Evolutionary conservation across 2,113 vertebrate species (phyloP), one percentile per base, ranked within the genome.

Genomic region (Rutilus rutilus): DNA sequence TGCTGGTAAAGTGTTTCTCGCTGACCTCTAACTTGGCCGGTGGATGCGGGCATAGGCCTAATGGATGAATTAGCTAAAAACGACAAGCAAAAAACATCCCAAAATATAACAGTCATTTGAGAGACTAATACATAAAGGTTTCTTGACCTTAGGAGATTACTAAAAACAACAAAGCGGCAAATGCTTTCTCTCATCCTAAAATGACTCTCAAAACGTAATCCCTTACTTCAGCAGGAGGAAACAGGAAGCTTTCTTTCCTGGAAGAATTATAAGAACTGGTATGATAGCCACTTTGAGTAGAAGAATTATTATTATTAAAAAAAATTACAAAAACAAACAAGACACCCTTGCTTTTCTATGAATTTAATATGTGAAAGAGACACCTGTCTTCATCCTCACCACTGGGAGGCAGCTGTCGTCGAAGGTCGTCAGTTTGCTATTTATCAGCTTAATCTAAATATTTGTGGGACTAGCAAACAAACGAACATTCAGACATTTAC

Each of bases 51-150:
- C 57, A 4, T 23, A 7, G 6, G 36, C 77, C 59, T 84, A 76
- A 76, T 33, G 36, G 82, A 62, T 69, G 54, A 76, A 47, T 77
- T 62, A 50, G 36, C 54, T 21, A 76, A 84, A 84, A 47, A 62
- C 73, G 54, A 84, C 83, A 50, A 77, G 60, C 8, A 64, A 45
- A 76, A 62, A 23, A 76, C 71, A 42, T 7, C 69, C 83, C 57
- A 15, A 45, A 59, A 50, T 84, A 47, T 62, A 62, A 62, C 73
- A 64, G 71, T 42, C 71, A 64, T 76, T 84, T 62, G 39, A 21
- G 39, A 50, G 74, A 76, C 83, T 77, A 84, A 84, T 76, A 84
- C 76, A 84, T 62, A 84, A 27, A 50, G 39, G 77, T 57, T 11
- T 6, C 7, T 15, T 60, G 77, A 57, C 77, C 33, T 60, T 42